Percentiles rank a stretch among this genome's conserved stretches.
These are phyloP conservation scores for Thumatha senex DNA, from an alignment of 2,888 invertebrate genomes.

Conservation along the genomic window DNA sequence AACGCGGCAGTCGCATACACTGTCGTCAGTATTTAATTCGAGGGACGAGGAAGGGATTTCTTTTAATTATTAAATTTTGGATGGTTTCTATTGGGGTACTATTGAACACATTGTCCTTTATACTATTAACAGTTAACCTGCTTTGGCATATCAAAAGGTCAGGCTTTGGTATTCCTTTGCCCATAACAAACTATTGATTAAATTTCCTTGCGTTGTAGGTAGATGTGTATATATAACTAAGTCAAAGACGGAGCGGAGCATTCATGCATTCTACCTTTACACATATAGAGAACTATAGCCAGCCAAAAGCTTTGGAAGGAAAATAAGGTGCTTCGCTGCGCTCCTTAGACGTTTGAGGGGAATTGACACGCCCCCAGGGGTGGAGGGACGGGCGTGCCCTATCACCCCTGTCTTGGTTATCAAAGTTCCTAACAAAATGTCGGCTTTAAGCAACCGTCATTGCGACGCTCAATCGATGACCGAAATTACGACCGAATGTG, in stretches of 20 bases:
- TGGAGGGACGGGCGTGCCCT: constrained; percentile 48
- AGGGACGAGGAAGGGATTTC: no score
- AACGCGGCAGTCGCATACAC: no score
- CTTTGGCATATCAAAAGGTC: no score
- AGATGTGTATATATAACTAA: background rate
- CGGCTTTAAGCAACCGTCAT: constrained; percentile 48
- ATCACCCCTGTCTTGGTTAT: constrained; percentile 56
- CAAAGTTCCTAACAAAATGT: constrained; percentile 60
- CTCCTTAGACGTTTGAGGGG: constrained; percentile 51
- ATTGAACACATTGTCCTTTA: no score
- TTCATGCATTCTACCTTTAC: constrained; percentile 13
- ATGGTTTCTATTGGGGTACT: no score
- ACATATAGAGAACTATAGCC: constrained; percentile 31
- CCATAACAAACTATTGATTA: constrained; percentile 29
- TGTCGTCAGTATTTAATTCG: no score
- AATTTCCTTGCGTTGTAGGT: background rate
- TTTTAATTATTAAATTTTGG: no score
- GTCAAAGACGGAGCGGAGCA: background rate
- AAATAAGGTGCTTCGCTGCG: constrained; percentile 60
- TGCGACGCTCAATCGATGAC: constrained; percentile 50
- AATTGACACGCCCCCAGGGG: constrained; percentile 58
- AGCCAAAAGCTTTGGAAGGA: constrained; percentile 46
- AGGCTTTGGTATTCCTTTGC: background rate
- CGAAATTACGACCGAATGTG: constrained; percentile 10
- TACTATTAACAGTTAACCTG: no score